Evolutionary conservation across 1,140 invertebrate genomes (phyloP).

Genomic region (Hyphantria cunea): DNA sequence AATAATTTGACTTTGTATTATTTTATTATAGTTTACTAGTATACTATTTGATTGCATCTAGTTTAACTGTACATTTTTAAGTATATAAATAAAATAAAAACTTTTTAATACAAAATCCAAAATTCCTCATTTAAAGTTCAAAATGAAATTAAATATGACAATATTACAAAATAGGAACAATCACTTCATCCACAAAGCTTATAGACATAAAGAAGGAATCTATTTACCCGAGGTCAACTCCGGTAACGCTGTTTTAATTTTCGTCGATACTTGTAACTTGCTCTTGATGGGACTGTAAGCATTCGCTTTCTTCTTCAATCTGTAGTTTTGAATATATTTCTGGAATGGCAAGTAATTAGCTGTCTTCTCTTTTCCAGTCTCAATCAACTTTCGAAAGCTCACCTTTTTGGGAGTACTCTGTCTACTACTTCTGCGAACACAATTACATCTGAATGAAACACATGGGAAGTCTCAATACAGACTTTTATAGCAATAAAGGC

Average conservation of each 20-base stretch:
- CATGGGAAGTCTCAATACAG: neutral
- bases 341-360: conserved; percentile 65
- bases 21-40: too few species aligned
- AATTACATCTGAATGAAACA: neutral
- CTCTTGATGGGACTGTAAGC: conserved; percentile 65
- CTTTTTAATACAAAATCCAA: too few species aligned
- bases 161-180: too few species aligned
- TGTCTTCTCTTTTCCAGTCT: conserved; percentile 71
- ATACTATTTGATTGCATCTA: too few species aligned
- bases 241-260: conserved; percentile 56
- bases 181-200: too few species aligned
- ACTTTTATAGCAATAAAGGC: too few species aligned
- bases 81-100: too few species aligned
- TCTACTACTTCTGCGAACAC: conserved; percentile 57
- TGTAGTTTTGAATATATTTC: conserved; percentile 70
- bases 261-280: conserved; percentile 61
- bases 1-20: too few species aligned
- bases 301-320: conserved; percentile 59
- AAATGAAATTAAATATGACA: too few species aligned
- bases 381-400: conserved; percentile 71
- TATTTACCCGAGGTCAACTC: conserved; percentile 46
- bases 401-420: conserved; percentile 75
- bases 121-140: too few species aligned
- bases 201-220: too few species aligned
- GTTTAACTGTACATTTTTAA: too few species aligned